Conservation (phyloP, 2,888 invertebrate species). For the Nomada lathburiana region DNA sequence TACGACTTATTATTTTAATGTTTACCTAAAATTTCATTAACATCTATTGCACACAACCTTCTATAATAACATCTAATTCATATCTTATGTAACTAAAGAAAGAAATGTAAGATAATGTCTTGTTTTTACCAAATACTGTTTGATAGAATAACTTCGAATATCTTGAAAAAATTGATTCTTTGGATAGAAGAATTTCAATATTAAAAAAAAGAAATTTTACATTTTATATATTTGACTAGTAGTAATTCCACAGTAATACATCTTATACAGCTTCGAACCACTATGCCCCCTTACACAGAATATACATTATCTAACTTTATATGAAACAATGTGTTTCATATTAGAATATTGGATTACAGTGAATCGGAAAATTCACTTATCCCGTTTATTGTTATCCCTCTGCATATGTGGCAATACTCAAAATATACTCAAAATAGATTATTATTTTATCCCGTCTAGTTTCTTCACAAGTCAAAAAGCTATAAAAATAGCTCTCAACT, state of each 20-base stretch:
- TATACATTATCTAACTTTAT: conserved; percentile 21
- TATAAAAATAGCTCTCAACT: conserved; percentile 84
- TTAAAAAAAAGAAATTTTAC: conserved; percentile 48
- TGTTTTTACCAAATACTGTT: background rate
- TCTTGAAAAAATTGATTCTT: conserved; percentile 16
- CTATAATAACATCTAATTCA: conserved; percentile 51
- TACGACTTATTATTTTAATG: conserved; percentile 53
- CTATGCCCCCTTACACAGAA: conserved; percentile 25
- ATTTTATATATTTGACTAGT: conserved; percentile 41
- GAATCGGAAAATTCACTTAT: conserved; percentile 56
- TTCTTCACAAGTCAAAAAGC: conserved; percentile 81
- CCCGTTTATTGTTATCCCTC: conserved; percentile 67
- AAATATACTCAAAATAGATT: conserved; percentile 84
- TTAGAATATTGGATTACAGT: conserved; percentile 37
- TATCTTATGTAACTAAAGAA: conserved; percentile 38
- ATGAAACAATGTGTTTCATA: conserved; percentile 33
- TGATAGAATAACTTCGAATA: conserved; percentile 33
- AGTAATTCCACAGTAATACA: conserved; percentile 31
- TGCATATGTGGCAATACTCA: conserved; percentile 75
- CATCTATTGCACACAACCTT: conserved; percentile 67
- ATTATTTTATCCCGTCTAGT: conserved; percentile 81
- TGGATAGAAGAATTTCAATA: conserved; percentile 46
- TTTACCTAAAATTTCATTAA: conserved; percentile 64
- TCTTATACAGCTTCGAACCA: conserved; percentile 36
- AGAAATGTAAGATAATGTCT: conserved; percentile 9